Base-by-base conservation (phyloP, 1,140 invertebrate species). In the Ctenoplectra terminalis region DNA sequence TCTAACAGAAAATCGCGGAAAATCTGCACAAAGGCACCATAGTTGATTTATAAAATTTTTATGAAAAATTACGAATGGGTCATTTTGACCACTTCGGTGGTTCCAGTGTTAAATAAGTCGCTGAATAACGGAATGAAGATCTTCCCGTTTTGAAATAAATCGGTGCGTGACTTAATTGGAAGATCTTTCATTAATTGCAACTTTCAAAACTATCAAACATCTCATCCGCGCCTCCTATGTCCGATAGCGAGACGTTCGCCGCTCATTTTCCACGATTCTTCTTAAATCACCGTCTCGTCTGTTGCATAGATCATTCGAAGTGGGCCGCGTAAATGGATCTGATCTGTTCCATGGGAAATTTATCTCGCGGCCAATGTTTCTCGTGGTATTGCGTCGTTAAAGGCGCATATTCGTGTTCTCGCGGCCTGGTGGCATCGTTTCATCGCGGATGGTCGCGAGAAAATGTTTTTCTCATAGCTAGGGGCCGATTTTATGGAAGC, bases 391-490 rank as follows among this genome's bases (percentile, higher is more conserved):
- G 63, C 31, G 34, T 82, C 40, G 61, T 86, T 82, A 82, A 82
- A 82, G 52, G 46, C 37, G 29, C n/a, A 82, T 77, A 70, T 69
- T 84, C 73, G 50, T 78, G 40, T 75, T 85, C 75, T 20, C 37
- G 29, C 37, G 29, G 29, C 31, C 20, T 46, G 8, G 29, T 20
- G 48, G 46, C 67, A 11, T 66, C 73, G 67, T 87, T 86, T 72
- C 76, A 46, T 6, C 26, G 6, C 13, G 13, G 50, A 31, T 48
- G 60, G 74, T 66, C 67, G 54, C 34, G 71, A 73, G 66, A 81
- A 87, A 87, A 87, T 69, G 54, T 83, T 83, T 86, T 84, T 66
- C 84, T 67, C 86, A 63, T 77, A 76, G 26, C 70, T 34, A 20
- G n/a, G 23, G 20, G n/a, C 46, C 26, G 70, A 52, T 82, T 76